Base-by-base conservation (phyloP, 1,140 invertebrate genomes). In the Listronotus oregonensis region DNA sequence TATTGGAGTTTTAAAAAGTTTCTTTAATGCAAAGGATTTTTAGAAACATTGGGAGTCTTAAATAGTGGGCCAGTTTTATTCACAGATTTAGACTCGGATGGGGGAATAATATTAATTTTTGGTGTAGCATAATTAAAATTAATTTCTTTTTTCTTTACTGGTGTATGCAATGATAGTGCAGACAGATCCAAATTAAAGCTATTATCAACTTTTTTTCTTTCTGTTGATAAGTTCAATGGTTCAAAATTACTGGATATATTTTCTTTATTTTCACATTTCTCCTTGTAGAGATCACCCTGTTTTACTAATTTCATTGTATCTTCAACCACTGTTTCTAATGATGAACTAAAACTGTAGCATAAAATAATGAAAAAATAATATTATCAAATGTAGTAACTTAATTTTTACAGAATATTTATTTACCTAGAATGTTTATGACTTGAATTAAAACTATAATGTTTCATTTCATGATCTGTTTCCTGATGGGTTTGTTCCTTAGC, bases 101-200 rank as follows among this genome's bases (percentile, higher is more conserved):
- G 27, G 11, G 57, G 47, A 21, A 56, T 65, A 61, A 54, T 69
- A 49, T 65, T 64, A 14, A 69, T 62, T 57, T 58, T 66, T 46
- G 68, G 64, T 12, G 64, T 66, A 43, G 47, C 21, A 47, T 60
- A 66, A 47, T 55, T 62, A n/a, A 54, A 37, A 21, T 14, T 14
- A 21, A 14, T 42, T 3, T 58, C 59, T 18, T 32, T 50, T 40
- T 58, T 52, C 21, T 64, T 70, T 9, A 55, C 32, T 14, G 68
- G 68, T 11, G 68, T 70, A 27, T 21, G 37, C 21, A 70, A 15
- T 5, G 64, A 49, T 46, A 70, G 43, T 3, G 59, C 44, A 40
- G 64, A 66, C 43, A 70, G 60, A 50, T 70, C 68, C 40, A 70
- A 55, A 50, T 70, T 55, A 39, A 70, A 70, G 44, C 68, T 70